phyloP scores from a whole-genome alignment of 2,888 invertebrate species.

The Drosophila longiperda region DNA sequence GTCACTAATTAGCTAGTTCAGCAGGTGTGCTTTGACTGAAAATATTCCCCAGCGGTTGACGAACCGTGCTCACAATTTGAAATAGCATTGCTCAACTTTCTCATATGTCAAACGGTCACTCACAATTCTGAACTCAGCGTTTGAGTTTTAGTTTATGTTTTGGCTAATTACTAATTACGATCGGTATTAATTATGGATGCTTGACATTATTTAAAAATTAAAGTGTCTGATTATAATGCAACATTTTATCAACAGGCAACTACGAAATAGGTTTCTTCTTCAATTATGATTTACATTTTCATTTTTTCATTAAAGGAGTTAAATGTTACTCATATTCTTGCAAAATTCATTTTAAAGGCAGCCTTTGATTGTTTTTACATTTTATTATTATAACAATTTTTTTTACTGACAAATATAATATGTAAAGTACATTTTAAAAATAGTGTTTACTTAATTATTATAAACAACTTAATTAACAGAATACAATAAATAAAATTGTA shows the following conservation, averaged over 20 bases:
- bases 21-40: conserved; percentile 30
- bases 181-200: conserved; percentile 28
- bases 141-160: neutral
- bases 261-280: no score
- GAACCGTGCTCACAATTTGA: conserved; percentile 25
- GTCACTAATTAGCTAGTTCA: conserved; percentile 59
- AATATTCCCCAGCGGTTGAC: conserved; percentile 19
- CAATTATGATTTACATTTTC: no score
- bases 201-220: neutral
- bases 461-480: no score
- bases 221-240: no score
- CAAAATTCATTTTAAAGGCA: no score
- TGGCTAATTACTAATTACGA: conserved; percentile 11
- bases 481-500: neutral
- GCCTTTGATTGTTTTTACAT: no score
- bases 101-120: conserved; percentile 28
- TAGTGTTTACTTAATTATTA: neutral
- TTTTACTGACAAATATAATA: no score
- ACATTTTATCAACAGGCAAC: no score
- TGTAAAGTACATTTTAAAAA: no score
- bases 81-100: conserved; percentile 9
- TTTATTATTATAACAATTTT: no score
- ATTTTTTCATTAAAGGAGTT: no score
- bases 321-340: no score
- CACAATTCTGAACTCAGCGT: neutral